Evolutionary conservation across 2,888 invertebrate species (phyloP).

Genomic region (Blomia tropicalis): DNA sequence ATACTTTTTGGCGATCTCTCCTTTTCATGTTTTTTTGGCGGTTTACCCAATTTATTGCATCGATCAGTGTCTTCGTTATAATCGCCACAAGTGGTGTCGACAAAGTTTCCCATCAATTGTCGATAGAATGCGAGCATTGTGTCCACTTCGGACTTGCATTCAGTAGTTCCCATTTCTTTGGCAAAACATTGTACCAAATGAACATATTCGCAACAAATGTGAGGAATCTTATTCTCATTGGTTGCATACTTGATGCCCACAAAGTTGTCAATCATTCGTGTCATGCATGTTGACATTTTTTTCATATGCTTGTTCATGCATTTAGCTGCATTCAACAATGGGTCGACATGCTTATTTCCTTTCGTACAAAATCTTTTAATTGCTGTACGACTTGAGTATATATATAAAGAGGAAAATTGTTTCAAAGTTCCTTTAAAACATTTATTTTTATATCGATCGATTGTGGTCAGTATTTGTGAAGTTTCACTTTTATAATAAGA

Average conservation of each 20-base stretch:
- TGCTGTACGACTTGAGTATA: not conserved
- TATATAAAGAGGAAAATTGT: not conserved
- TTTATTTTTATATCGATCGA: not conserved
- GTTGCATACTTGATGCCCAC: not conserved
- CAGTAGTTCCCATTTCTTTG: not conserved
- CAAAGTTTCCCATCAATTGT: not conserved
- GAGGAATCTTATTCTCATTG: not conserved
- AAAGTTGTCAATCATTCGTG: not conserved
- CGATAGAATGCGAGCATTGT: not conserved
- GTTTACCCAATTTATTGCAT: not conserved
- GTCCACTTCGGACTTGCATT: not conserved
- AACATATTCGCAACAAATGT: conserved; percentile 1
- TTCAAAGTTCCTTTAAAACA: not conserved
- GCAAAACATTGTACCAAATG: not conserved
- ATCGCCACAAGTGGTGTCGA: conserved; percentile 11
- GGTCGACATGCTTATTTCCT: not conserved
- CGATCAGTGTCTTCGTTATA: not conserved
- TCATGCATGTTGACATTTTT: not conserved
- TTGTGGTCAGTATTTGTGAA: not conserved
- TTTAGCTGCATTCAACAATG: not conserved
- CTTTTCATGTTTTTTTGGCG: not conserved
- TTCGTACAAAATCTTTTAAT: conserved; percentile 1
- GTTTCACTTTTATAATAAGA: conserved; percentile 6
- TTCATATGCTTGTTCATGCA: not conserved
- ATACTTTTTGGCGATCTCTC: conserved; percentile 1